Evolutionary conservation across 2,888 invertebrate genomes (phyloP).

Genomic region (Aleiodes leptofemur): DNA sequence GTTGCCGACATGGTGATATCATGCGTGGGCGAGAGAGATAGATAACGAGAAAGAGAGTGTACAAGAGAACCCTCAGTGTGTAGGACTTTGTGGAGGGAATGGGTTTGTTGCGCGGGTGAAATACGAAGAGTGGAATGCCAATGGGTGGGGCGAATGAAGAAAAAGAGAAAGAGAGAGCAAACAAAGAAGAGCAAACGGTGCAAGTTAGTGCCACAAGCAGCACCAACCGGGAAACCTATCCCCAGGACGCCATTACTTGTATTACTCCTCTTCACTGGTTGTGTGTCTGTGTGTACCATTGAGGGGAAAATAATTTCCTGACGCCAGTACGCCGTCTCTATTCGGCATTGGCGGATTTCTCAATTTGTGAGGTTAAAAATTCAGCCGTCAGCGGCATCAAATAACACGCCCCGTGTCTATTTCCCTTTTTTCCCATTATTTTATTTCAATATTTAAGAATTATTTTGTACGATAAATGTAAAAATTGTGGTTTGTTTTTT

Average conservation of each 20-base stretch:
- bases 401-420: slow-evolving; percentile 17
- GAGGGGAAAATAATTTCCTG: not conserved
- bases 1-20: slow-evolving; percentile 8
- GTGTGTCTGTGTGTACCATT: not conserved
- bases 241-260: slow-evolving; percentile 40
- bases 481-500: no score
- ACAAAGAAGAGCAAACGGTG: slow-evolving; percentile 24
- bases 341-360: slow-evolving; percentile 34
- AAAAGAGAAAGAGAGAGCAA: slow-evolving; percentile 21
- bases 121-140: slow-evolving; percentile 18
- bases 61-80: not conserved
- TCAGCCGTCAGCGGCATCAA: slow-evolving; percentile 18
- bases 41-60: no score
- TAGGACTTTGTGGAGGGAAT: slow-evolving; percentile 5
- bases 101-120: not conserved
- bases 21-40: not conserved
- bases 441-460: not conserved
- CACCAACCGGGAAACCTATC: slow-evolving; percentile 26
- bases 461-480: no score
- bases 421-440: not conserved
- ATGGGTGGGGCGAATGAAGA: slow-evolving; percentile 28
- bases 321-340: slow-evolving; percentile 29
- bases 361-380: slow-evolving; percentile 1
- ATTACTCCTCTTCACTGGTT: not conserved
- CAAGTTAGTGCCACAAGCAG: slow-evolving; percentile 10